Base-by-base conservation (phyloP, 2,113 vertebrate species). In the Pimephales promelas region DNA sequence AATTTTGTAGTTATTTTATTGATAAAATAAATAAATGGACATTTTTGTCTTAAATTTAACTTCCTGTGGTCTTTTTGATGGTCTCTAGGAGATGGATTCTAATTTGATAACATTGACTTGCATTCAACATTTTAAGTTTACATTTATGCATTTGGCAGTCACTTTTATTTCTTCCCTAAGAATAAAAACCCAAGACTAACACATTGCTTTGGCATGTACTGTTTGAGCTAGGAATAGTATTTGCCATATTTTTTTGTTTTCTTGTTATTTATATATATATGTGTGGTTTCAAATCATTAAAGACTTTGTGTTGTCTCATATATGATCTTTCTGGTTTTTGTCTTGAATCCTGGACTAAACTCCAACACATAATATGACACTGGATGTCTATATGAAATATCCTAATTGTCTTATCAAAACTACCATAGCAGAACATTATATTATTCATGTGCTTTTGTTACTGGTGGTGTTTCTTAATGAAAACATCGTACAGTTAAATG, bases 401-500 rank as follows among this genome's bases (percentile, higher is more conserved):
- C n/a, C 36, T 78, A 61, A 78, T 45, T 79, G 59, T 64, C 36
- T 49, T 34, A 16, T 61, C 16, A 79, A 16, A 49, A 49, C 43
- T 78, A 24, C 5, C 10, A 18, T 8, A 26, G 49, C 59, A 20
- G 16, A 79, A 49, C 59, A 79, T 36, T n/a, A 54, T 11, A 54
- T 34, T 70, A 24, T 70, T 80, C 28, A 45, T 5, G 22, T 66
- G 61, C 18, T 47, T 49, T 79, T 79, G 61, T 66, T 31, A 22
- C 57, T 26, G 13, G 6, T 36, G 22, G 20, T 36, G 28, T 70
- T 70, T 54, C 79, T 26, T 70, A 70, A 40, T 70, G 47, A 81
- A 68, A 66, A 81, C 31, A 52, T 70, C 28, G 22, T 31, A 79
- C 18, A 79, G 24, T 66, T 61, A 79, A 66, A 26, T 6, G 40